These are phyloP conservation scores for Dryobotodes eremita DNA, from an alignment of 2,888 invertebrate genomes.

Conservation along the genomic window DNA sequence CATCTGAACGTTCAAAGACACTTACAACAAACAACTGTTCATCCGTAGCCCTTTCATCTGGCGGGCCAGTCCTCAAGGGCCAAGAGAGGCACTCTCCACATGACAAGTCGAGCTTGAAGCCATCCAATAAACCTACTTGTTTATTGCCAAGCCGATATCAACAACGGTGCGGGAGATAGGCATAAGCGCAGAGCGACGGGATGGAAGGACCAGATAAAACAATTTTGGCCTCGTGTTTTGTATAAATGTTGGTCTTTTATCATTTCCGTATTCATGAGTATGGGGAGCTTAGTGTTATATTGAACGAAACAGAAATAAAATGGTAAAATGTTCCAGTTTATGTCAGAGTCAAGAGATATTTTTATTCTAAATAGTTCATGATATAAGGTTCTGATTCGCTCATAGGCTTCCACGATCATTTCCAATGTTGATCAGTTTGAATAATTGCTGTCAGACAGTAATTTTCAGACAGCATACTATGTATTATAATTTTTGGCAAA, in stretches of 20 bases:
- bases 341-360: background rate
- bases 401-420: background rate
- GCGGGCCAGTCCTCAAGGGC: conserved; percentile 31
- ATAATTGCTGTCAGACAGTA: background rate
- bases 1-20: conserved; percentile 25
- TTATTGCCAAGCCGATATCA: conserved; percentile 70
- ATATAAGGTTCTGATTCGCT: background rate
- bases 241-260: conserved; percentile 40
- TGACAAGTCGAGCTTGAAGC: conserved; percentile 67
- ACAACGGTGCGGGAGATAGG: conserved; percentile 31
- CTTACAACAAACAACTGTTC: conserved; percentile 39
- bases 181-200: conserved; percentile 41
- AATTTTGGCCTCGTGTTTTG: conserved; percentile 25
- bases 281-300: background rate
- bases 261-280: conserved; percentile 26
- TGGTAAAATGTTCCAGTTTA: background rate
- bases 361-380: background rate
- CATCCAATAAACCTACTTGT: conserved; percentile 75
- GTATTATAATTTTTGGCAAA: background rate
- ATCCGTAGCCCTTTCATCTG: conserved; percentile 46
- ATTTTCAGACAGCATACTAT: background rate
- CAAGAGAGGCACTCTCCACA: conserved; percentile 41
- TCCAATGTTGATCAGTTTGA: background rate
- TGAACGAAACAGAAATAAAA: background rate
- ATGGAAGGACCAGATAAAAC: conserved; percentile 46